These are phyloP conservation scores for Astropecten irregularis DNA, from an alignment of 53 echinoderm and acorn worm species.

Conservation along the genomic window DNA sequence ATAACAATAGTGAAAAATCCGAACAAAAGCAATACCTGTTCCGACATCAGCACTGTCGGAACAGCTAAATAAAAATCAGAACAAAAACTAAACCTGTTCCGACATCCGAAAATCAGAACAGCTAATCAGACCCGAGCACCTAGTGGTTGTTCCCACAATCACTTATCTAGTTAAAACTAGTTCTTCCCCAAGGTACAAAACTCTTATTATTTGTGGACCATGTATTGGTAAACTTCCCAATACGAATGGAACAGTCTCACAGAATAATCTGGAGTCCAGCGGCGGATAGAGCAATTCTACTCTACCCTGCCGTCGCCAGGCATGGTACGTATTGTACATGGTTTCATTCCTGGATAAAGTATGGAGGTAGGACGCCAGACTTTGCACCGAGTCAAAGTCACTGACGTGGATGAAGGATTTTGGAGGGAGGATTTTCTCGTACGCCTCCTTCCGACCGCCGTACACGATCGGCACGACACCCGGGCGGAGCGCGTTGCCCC, in stretches of 20 bases:
- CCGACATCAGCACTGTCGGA: too few species aligned
- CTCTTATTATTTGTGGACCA: neutral
- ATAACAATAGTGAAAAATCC: too few species aligned
- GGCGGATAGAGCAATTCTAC: constrained; percentile 69
- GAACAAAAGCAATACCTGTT: too few species aligned
- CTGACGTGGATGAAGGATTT: constrained; percentile 80
- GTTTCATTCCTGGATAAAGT: constrained; percentile 38
- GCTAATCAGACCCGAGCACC: too few species aligned
- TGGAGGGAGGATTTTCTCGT: constrained; percentile 74
- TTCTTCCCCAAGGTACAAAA: constrained; percentile 5
- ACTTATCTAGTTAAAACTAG: too few species aligned
- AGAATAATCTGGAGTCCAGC: constrained; percentile 61
- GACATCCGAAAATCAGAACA: too few species aligned
- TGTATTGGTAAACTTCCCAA: constrained; percentile 3
- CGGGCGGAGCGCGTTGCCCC: constrained; percentile 71
- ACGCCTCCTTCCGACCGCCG: constrained; percentile 73
- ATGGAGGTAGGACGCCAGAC: constrained; percentile 60
- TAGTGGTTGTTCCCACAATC: too few species aligned
- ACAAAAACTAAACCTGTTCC: too few species aligned
- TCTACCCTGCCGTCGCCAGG: constrained; percentile 67
- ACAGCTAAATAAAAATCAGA: too few species aligned
- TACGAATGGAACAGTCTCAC: constrained; percentile 61
- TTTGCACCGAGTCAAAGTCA: constrained; percentile 63
- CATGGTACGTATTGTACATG: constrained; percentile 76
- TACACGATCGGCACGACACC: constrained; percentile 83